Conservation (phyloP, 2,797 vertebrate genomes). For the Antrozous pallidus region DNA sequence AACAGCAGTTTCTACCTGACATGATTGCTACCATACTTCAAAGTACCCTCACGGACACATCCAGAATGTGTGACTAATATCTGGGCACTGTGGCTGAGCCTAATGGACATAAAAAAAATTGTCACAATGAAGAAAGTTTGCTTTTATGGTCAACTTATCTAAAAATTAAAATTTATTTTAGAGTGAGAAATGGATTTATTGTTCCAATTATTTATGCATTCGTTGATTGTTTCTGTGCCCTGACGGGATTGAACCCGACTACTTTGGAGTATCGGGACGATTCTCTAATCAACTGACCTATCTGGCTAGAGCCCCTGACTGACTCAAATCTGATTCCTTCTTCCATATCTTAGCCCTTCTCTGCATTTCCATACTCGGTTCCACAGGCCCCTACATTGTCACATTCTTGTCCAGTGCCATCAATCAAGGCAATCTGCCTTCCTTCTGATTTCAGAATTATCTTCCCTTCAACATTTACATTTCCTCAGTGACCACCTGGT, state of each 20-base stretch:
- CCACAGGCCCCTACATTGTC: neutral
- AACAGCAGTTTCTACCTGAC: too few relatives aligned
- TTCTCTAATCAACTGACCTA: neutral
- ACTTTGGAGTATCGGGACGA: neutral
- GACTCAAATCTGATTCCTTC: neutral
- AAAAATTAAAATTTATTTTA: neutral
- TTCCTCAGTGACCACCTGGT: neutral
- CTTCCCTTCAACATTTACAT: neutral
- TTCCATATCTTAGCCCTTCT: neutral
- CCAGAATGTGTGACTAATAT: neutral
- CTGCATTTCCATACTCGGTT: neutral
- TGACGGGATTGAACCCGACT: neutral
- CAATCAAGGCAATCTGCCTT: neutral
- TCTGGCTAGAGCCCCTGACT: neutral
- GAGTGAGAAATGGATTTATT: neutral
- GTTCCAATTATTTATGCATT: neutral
- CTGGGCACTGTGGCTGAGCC: neutral
- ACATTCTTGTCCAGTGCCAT: neutral
- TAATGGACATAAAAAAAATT: neutral
- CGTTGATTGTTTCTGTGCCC: neutral
- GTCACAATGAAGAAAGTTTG: neutral
- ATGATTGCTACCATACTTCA: too few relatives aligned
- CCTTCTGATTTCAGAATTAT: conserved; percentile 8
- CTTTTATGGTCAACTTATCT: neutral
- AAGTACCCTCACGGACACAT: neutral